A percentile compares a stretch with the other conserved stretches of the same genome.
Evolutionary conservation across 30 jellyfish, hydroid and myxozoan species (phyloP).

Genomic region (Aurelia aurita complex sp. Pacific): DNA sequence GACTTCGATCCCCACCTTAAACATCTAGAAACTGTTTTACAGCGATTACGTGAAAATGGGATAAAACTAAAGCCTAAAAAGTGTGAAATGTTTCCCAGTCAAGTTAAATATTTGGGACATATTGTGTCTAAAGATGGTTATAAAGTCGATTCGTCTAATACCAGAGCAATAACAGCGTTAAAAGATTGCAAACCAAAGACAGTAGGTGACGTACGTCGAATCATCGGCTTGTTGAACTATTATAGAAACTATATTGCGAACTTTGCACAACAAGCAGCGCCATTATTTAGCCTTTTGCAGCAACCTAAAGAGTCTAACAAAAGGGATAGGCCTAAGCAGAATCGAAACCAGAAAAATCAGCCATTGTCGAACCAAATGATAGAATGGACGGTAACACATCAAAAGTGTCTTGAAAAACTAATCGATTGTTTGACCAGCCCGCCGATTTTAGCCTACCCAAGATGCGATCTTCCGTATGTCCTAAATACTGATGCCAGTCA

Average conservation of each 20-base stretch:
- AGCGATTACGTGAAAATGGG: not conserved
- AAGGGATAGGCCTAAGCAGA: too few relatives aligned
- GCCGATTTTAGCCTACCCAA: slow-evolving; percentile 62
- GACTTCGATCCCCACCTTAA: slow-evolving; percentile 4
- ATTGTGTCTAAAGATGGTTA: slow-evolving; percentile 15
- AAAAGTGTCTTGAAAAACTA: not conserved
- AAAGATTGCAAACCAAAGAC: slow-evolving; percentile 25
- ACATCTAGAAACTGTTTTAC: slow-evolving; percentile 3
- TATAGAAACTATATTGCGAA: slow-evolving; percentile 12
- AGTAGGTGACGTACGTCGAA: slow-evolving; percentile 26
- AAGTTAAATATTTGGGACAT: slow-evolving; percentile 23
- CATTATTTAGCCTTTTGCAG: not conserved
- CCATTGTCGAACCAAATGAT: slow-evolving; percentile 1
- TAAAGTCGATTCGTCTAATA: slow-evolving; percentile 2
- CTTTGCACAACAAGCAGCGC: slow-evolving; percentile 10
- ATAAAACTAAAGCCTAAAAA: not conserved
- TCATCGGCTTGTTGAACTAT: slow-evolving; percentile 7
- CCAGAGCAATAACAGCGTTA: not conserved
- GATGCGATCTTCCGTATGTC: not conserved
- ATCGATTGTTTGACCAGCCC: slow-evolving; percentile 9
- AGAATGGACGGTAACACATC: slow-evolving; percentile 5
- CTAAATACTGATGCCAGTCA: slow-evolving; percentile 56
- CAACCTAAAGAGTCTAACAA: not conserved
- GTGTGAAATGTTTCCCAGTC: not conserved
- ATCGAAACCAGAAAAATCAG: not conserved